A percentile compares a stretch with the other conserved stretches of the same genome.
phyloP scores from a whole-genome alignment of 2,113 vertebrate species.

The Neoarius graeffei region DNA sequence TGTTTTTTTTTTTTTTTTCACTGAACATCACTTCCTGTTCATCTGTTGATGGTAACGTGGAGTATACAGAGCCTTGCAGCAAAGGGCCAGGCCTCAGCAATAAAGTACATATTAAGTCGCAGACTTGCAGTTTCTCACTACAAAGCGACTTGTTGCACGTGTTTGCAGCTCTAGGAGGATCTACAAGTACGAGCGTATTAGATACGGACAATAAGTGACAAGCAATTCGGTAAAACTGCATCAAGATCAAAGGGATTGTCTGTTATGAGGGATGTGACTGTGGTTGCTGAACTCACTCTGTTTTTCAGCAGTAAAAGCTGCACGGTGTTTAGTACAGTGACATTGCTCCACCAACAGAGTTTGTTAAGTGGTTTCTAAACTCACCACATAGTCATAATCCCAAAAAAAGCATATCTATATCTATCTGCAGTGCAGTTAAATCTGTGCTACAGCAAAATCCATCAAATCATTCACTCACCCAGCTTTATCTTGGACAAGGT shows the following conservation, averaged over 20 bases:
- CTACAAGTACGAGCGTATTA: background rate
- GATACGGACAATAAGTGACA: conserved; percentile 26
- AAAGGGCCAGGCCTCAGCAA: conserved; percentile 51
- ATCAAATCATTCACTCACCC: background rate
- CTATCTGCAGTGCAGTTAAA: background rate
- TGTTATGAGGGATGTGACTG: conserved; percentile 42
- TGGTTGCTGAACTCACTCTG: conserved; percentile 42
- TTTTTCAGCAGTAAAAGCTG: conserved; percentile 45
- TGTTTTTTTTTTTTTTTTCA: conserved; percentile 27
- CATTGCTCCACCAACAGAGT: conserved; percentile 27
- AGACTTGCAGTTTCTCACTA: conserved; percentile 49
- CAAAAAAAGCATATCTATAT: conserved; percentile 6
- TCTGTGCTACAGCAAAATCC: background rate
- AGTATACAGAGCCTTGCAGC: conserved; percentile 61
- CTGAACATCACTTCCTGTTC: conserved; percentile 72
- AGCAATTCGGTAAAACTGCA: conserved; percentile 14
- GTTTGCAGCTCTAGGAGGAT: conserved; percentile 16
- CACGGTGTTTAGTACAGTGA: conserved; percentile 34
- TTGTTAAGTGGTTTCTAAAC: conserved; percentile 43
- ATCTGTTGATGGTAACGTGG: conserved; percentile 62
- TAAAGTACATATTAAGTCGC: conserved; percentile 22
- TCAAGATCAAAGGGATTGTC: conserved; percentile 43
- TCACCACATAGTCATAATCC: conserved; percentile 41
- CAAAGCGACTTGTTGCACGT: background rate
- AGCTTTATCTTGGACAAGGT: background rate